These are phyloP conservation scores for Xestia rhomboidea DNA, from an alignment of 2,888 invertebrate genomes.

Conservation along the genomic window DNA sequence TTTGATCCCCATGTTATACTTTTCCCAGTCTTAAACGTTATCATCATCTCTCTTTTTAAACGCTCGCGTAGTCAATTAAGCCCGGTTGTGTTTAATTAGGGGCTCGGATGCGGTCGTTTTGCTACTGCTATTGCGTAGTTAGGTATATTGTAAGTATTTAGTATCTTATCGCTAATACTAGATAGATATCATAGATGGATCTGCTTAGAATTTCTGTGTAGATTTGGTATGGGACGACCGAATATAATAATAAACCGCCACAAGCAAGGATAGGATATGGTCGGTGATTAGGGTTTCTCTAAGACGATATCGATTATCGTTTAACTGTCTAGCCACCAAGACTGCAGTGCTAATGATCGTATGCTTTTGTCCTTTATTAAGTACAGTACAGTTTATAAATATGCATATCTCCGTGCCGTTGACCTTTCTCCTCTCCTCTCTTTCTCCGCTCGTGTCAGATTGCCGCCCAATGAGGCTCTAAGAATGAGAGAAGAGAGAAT, in stretches of 20 bases:
- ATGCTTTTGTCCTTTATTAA: not conserved
- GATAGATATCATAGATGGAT: not conserved
- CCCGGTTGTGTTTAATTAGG: not conserved
- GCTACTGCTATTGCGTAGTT: not conserved
- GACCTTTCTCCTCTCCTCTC: not conserved
- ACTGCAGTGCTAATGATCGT: constrained; percentile 16
- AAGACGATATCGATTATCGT: constrained; percentile 40
- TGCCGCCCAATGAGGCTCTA: not conserved
- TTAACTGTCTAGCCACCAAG: constrained; percentile 31
- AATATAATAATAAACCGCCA: not conserved
- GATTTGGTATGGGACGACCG: not conserved
- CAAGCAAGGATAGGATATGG: constrained; percentile 8
- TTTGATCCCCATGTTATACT: not conserved
- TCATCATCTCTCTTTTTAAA: not conserved
- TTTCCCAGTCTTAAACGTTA: not conserved
- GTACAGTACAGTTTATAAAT: not conserved
- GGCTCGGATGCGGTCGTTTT: not conserved
- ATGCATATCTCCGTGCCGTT: too few relatives aligned
- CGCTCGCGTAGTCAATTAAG: not conserved
- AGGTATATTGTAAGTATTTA: not conserved
- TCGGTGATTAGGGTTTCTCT: constrained; percentile 11
- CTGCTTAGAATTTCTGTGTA: too few relatives aligned
- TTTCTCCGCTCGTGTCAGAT: not conserved
- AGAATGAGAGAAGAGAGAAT: not conserved
- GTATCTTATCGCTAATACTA: not conserved